Base-by-base conservation (phyloP, 2,113 vertebrate genomes). In the Ovis canadensis region DNA sequence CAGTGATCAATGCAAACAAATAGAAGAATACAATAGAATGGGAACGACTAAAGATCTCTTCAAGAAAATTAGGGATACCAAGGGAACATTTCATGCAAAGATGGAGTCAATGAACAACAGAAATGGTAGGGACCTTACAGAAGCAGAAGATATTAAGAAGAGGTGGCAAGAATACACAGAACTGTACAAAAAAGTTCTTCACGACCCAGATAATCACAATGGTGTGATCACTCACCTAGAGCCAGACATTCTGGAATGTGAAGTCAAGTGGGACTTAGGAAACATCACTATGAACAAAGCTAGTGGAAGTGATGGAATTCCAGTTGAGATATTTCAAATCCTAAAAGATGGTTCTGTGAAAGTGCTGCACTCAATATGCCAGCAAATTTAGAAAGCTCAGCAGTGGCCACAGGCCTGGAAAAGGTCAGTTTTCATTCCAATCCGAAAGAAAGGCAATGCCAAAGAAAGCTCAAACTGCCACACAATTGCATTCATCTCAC, bases 121-220 rank as follows among this genome's bases (percentile, higher is more conserved):
- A n/a, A 64, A n/a, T n/a, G 7, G 15, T 64, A n/a, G 1, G 62
- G 15, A n/a, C 0, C 3, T n/a, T 17, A n/a, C 31, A n/a, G 62
- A 64, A 64, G 62, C 31, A 64, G 62, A 64, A 64, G 62, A 64
- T 9, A 17, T 64, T 64, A n/a, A 64, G 60, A 62, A 33, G 31
- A 17, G 15, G 62, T 64, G 31, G 7, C 1, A 64, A 64, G 15
- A n/a, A 33, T 64, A n/a, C 15, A 8, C 7, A n/a, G 7, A 64
- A 64, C 15, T 64, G 62, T 64, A 64, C 62, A 64, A 16, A 64
- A 64, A 64, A n/a, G 15, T 4, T 64, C 7, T n/a, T 64, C 7
- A 64, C 0, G 0, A n/a, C 31, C 31, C 62, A n/a, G 62, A 64
- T 64, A 64, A 64, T 17, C 3, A n/a, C 3, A 2, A 64, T n/a